These are phyloP conservation scores for Aegypius monachus DNA, from an alignment of 2,113 vertebrate species.

Conservation along the genomic window DNA sequence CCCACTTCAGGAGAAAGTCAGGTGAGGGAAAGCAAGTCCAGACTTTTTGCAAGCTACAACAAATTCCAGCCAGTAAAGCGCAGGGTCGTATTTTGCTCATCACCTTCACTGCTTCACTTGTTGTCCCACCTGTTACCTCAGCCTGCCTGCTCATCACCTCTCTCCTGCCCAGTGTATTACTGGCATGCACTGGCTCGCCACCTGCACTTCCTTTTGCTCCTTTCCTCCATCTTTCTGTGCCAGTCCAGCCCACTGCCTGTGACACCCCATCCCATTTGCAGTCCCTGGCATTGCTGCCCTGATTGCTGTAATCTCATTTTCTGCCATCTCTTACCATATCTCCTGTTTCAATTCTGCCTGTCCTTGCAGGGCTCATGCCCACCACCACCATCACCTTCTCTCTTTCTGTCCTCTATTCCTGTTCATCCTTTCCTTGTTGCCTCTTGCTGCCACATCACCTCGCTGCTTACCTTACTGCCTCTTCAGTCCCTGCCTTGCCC, in stretches of 20 bases:
- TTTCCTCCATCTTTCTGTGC: not conserved
- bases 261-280: not conserved
- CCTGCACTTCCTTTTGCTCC: not conserved
- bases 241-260: not conserved
- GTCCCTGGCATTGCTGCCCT: not conserved
- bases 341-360: not conserved
- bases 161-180: not conserved
- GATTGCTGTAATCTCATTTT: not conserved
- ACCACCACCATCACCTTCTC: not conserved
- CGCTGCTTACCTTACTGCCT: not conserved
- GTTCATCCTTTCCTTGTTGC: not conserved
- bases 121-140: not conserved
- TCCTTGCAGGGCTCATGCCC: not conserved
- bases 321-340: not conserved
- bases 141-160: not conserved
- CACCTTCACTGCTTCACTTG: not conserved
- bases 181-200: not conserved
- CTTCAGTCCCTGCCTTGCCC: not conserved
- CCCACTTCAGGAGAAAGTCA: not conserved
- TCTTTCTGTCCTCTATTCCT: not conserved
- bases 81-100: not conserved
- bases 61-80: not conserved
- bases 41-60: not conserved
- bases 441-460: not conserved
- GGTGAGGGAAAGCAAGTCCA: not conserved